Base-by-base conservation (phyloP, 2,888 invertebrate genomes). In the Cerastis leucographa region DNA sequence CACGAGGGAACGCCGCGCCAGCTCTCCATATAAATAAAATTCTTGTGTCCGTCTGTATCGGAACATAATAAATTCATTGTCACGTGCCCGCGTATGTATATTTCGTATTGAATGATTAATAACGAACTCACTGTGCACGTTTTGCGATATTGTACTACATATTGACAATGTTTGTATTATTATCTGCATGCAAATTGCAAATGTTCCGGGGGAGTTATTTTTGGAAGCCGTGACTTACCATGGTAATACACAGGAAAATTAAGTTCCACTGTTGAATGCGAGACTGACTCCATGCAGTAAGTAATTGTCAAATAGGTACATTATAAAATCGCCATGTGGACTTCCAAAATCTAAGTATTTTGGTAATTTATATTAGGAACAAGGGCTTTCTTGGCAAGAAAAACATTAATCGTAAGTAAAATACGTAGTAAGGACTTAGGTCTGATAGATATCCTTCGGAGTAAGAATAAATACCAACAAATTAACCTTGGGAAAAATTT, bases 21-120 rank as follows among this genome's bases (percentile, higher is more conserved):
- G 89, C 89, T 92, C 93, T 92, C 89, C 91, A 92, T 93, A 92
- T 92, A 92, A 90, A 93, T 93, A 91, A 91, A 89, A 88, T 84
- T 83, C 74, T 80, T 78, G 68, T 85, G 88, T 86, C 86, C 77
- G 84, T 87, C 85, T 89, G 88, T 86, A 87, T 89, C 80, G 78
- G 86, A 89, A 89, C 85, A 90, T 93, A 92, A 93, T 92, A 87
- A 88, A 91, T 92, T 91, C 91, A 87, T 90, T 91, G 92, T 90
- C 92, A 92, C 90, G 90, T 86, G 80, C 85, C 74, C 72, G 81
- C 78, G 85, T 87, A 85, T 86, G 75, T 79, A 84, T 85, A 91
- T 92, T 91, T 91, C 88, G 83, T 89, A 89, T 91, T 91, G 86
- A 90, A 89, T 91, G 80, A 88, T 89, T 86, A 86, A 85, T 85